These are phyloP conservation scores for Bombus difficillimus DNA, from an alignment of 1,140 invertebrate genomes.

Conservation along the genomic window DNA sequence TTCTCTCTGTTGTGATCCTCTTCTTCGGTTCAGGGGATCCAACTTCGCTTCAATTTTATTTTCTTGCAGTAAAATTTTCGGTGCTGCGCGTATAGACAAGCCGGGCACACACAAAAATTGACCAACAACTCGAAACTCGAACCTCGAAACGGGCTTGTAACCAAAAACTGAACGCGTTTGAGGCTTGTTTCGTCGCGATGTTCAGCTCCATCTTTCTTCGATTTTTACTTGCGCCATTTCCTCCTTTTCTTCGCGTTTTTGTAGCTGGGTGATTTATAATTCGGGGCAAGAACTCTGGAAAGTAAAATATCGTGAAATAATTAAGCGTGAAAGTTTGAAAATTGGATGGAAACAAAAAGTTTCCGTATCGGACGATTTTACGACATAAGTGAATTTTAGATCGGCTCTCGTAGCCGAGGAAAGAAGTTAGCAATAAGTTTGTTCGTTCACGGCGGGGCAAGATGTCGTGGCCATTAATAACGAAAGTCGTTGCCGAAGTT, in stretches of 20 bases:
- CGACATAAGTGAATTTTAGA: conserved; percentile 18
- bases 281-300: background rate
- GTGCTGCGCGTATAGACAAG: too few species aligned
- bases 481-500: conserved; percentile 38
- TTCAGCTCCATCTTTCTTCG: background rate
- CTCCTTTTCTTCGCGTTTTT: background rate
- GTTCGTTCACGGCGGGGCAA: background rate
- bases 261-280: background rate
- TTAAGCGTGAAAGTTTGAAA: background rate
- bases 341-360: background rate
- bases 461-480: conserved; percentile 47
- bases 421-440: conserved; percentile 31
- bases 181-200: background rate
- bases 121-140: background rate
- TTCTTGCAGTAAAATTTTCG: background rate
- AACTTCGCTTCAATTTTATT: background rate
- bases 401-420: background rate
- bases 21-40: too few species aligned
- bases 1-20: too few species aligned
- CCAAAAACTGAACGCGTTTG: background rate
- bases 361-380: background rate
- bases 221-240: background rate
- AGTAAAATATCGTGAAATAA: background rate
- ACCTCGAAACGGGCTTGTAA: background rate
- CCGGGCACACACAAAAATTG: background rate